Evolutionary conservation across 1,140 invertebrate genomes (phyloP).

Genomic region (Cyrtorhinus lividipennis): DNA sequence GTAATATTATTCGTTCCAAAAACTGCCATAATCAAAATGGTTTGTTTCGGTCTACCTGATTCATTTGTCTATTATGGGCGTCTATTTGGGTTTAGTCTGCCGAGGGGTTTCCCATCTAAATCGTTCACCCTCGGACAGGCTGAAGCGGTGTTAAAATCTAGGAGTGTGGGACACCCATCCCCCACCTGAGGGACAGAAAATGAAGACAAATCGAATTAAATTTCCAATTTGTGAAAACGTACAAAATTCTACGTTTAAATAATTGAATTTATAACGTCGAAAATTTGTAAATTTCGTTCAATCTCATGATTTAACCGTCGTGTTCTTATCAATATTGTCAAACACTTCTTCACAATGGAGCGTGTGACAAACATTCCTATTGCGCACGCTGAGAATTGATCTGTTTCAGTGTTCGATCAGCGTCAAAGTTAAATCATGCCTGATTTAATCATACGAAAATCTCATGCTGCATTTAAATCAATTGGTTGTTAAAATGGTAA

Average conservation of each 20-base stretch:
- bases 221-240: too few species aligned
- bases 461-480: conserved; percentile 16
- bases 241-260: too few species aligned
- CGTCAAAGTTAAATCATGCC: background rate
- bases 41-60: conserved; percentile 9
- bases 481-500: background rate
- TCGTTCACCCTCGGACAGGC: conserved; percentile 4
- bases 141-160: conserved; percentile 3
- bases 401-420: too few species aligned
- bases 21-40: background rate
- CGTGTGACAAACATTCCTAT: too few species aligned
- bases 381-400: too few species aligned
- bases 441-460: background rate
- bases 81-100: background rate
- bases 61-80: background rate
- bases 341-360: too few species aligned
- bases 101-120: conserved; percentile 2
- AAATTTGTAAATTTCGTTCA: too few species aligned
- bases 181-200: conserved; percentile 1
- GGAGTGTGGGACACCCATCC: conserved; percentile 10
- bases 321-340: too few species aligned
- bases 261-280: too few species aligned
- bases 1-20: background rate
- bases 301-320: too few species aligned
- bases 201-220: background rate